Evolutionary conservation across 2,888 invertebrate genomes (phyloP).

Genomic region (Chrysina gloriosa): DNA sequence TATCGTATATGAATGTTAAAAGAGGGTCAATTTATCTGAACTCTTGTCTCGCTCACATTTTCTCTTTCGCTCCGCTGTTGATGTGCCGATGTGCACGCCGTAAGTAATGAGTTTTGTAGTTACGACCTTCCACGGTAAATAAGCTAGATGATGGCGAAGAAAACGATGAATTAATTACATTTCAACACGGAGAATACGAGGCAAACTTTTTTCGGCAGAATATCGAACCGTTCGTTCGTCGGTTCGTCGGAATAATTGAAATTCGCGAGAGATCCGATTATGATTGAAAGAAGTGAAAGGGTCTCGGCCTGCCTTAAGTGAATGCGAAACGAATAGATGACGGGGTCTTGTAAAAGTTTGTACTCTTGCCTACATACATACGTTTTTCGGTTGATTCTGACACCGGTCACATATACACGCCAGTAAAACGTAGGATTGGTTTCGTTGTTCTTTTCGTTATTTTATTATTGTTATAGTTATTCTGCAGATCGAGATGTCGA

Average conservation of each 20-base stretch:
- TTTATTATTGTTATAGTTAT: not conserved
- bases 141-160: not conserved
- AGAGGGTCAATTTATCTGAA: slow-evolving; percentile 14
- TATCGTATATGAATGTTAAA: slow-evolving; percentile 6
- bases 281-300: not conserved
- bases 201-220: not conserved
- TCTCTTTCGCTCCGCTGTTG: not conserved
- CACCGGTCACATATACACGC: not conserved
- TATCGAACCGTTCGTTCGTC: not conserved
- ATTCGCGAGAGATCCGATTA: not conserved
- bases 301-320: not conserved
- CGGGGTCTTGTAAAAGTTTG: not conserved
- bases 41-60: not conserved
- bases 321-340: not conserved
- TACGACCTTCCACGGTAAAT: not conserved
- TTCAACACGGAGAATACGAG: not conserved
- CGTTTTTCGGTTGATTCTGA: not conserved
- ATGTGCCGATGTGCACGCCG: not conserved
- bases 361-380: not conserved
- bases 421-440: not conserved
- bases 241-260: not conserved
- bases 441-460: not conserved
- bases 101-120: slow-evolving; percentile 3
- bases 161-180: not conserved
- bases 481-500: too few relatives aligned